These are phyloP conservation scores for Drosophila nr. medialis DNA, from an alignment of 2,888 invertebrate species.

Conservation along the genomic window DNA sequence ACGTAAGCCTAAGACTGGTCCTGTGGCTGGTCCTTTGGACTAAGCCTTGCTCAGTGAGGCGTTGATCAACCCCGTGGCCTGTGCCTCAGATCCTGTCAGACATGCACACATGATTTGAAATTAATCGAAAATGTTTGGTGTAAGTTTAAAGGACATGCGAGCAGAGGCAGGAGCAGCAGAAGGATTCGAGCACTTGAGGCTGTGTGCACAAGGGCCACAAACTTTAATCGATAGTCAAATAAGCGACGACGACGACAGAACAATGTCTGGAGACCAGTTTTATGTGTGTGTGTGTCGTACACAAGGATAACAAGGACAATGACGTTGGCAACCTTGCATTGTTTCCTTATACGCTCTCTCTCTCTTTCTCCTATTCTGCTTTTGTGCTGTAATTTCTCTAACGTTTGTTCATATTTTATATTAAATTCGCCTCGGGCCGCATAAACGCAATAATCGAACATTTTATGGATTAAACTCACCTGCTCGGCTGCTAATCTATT, in stretches of 20 bases:
- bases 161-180: conserved; percentile 17
- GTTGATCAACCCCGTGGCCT: conserved; percentile 8
- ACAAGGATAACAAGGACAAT: conserved; percentile 37
- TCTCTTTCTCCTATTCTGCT: conserved; percentile 11
- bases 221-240: conserved; percentile 80
- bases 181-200: conserved; percentile 59
- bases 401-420: conserved; percentile 79
- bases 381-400: conserved; percentile 76
- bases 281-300: conserved; percentile 22
- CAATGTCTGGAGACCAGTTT: conserved; percentile 33
- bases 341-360: conserved; percentile 9
- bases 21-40: not conserved
- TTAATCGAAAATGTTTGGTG: conserved; percentile 72
- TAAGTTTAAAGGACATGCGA: conserved; percentile 30
- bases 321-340: conserved; percentile 28
- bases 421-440: conserved; percentile 71
- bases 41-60: not conserved
- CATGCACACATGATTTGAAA: conserved; percentile 72
- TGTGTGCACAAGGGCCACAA: conserved; percentile 73
- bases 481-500: conserved; percentile 74
- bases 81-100: conserved; percentile 39
- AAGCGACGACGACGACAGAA: conserved; percentile 38
- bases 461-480: conserved; percentile 82
- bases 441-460: conserved; percentile 82
- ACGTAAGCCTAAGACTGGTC: too few species aligned